These are phyloP conservation scores for Cryptotermes secundus DNA, from an alignment of 1,140 invertebrate species.

Conservation along the genomic window DNA sequence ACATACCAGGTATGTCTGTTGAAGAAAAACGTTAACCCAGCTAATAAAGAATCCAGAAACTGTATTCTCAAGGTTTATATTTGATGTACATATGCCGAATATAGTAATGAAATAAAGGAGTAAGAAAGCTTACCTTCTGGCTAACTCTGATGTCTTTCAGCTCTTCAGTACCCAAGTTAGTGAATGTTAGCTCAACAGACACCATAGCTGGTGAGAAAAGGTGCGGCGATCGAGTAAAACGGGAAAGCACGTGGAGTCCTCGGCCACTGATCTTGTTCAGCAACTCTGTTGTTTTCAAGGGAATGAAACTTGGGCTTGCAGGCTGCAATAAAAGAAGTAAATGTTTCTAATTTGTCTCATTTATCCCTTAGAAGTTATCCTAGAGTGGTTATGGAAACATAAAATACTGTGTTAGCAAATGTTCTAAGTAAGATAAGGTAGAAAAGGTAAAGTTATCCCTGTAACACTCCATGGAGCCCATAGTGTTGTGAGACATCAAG, in stretches of 20 bases:
- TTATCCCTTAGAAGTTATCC: constrained; percentile 4
- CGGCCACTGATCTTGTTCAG: constrained; percentile 75
- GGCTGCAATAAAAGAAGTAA: constrained; percentile 27
- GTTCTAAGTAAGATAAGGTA: too few relatives aligned
- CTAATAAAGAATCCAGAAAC: too few relatives aligned
- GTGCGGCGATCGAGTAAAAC: constrained; percentile 81
- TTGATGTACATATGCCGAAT: too few relatives aligned
- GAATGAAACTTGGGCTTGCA: constrained; percentile 49
- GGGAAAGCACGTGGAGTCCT: constrained; percentile 71
- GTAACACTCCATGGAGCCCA: too few relatives aligned
- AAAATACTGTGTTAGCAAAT: constrained; percentile 22
- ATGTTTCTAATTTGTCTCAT: neutral
- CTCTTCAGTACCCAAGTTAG: constrained; percentile 68
- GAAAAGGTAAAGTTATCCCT: too few relatives aligned
- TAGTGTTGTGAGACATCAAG: too few relatives aligned
- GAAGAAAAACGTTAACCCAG: too few relatives aligned
- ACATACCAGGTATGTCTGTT: too few relatives aligned
- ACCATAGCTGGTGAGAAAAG: constrained; percentile 83
- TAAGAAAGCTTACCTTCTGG: constrained; percentile 60
- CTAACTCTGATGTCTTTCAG: constrained; percentile 73
- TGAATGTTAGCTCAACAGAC: constrained; percentile 79
- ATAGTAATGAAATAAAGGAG: too few relatives aligned
- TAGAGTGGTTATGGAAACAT: neutral
- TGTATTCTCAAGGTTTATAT: too few relatives aligned
- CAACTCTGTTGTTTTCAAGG: constrained; percentile 66